A percentile compares a stretch with the other conserved stretches of the same genome.
These are phyloP conservation scores for Chionodraco myersi DNA, from an alignment of 2,113 vertebrate species.

Conservation along the genomic window DNA sequence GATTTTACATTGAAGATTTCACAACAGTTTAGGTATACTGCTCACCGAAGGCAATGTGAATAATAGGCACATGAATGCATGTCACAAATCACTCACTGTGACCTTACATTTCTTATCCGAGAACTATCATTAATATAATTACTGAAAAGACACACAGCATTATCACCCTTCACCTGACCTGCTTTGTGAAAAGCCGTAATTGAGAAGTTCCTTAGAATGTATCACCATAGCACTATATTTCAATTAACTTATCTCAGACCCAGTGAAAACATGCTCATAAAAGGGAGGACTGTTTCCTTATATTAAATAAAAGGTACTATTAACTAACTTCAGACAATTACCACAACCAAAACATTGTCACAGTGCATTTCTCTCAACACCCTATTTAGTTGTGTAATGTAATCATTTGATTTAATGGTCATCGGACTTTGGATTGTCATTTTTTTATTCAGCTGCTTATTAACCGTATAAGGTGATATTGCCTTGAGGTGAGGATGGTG, in stretches of 20 bases:
- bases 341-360: slow-evolving; percentile 41
- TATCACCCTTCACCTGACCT: slow-evolving; percentile 31
- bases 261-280: slow-evolving; percentile 42
- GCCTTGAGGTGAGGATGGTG: not conserved
- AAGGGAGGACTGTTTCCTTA: slow-evolving; percentile 42
- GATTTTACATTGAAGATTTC: slow-evolving; percentile 11
- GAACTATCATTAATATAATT: slow-evolving; percentile 4
- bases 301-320: slow-evolving; percentile 59
- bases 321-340: slow-evolving; percentile 51
- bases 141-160: slow-evolving; percentile 2
- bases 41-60: not conserved
- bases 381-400: slow-evolving; percentile 30
- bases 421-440: slow-evolving; percentile 19
- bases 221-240: slow-evolving; percentile 47
- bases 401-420: slow-evolving; percentile 44
- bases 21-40: slow-evolving; percentile 1
- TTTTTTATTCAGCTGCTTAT: slow-evolving; percentile 23
- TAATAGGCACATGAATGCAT: slow-evolving; percentile 12
- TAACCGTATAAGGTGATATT: not conserved
- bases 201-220: slow-evolving; percentile 30
- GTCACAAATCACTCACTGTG: not conserved
- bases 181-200: slow-evolving; percentile 34
- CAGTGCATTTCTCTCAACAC: slow-evolving; percentile 28
- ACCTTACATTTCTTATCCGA: slow-evolving; percentile 15
- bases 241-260: slow-evolving; percentile 56